Base-by-base conservation (phyloP, 1,140 invertebrate species). In the Uloborus diversus region DNA sequence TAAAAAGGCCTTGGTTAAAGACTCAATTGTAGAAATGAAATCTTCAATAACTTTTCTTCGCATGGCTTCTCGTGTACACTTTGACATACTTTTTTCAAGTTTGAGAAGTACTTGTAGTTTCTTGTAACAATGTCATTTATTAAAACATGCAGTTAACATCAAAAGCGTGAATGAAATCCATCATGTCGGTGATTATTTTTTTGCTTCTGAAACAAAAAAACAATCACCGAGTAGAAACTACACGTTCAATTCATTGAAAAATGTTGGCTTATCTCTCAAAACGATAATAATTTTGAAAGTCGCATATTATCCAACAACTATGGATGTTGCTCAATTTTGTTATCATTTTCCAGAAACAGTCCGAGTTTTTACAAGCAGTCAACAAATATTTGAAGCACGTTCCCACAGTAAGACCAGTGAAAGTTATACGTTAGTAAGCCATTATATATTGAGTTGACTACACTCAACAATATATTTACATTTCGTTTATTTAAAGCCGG, bases 11-110 rank as follows among this genome's bases (percentile, higher is more conserved):
- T 28, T 27, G 20, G 28, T 59, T 59, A 4, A 27, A 59, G 56
- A 59, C 25, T 59, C 25, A 59, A 53, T 53, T 59, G 28, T 7
- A 28, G 25, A 59, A 59, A 27, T 27, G 28, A 59, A 59, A 27
- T 59, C 56, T 27, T 59, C 56, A 59, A 28, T 59, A 28, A 59
- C 56, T 59, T 59, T 59, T 27, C 56, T 59, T 59, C 25, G 20
- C 17, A 20, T 59, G 56, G 25, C 7, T 59, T 59, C 25, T 59
- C 56, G 23, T 27, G 56, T 59, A 25, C 28, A 59, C 28, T 27
- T 59, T n/a, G 23, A 59, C 28, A 28, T 53, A 27, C 28, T 59
- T 59, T 59, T 27, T 59, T 59, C 25, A 59, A 59, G 56, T 59
- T 59, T 27, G 56, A 17, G 25, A 59, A 59, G 17, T 59, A 59